Conservation (phyloP, 2,888 invertebrate genomes). For the Ophion slaviceki region DNA sequence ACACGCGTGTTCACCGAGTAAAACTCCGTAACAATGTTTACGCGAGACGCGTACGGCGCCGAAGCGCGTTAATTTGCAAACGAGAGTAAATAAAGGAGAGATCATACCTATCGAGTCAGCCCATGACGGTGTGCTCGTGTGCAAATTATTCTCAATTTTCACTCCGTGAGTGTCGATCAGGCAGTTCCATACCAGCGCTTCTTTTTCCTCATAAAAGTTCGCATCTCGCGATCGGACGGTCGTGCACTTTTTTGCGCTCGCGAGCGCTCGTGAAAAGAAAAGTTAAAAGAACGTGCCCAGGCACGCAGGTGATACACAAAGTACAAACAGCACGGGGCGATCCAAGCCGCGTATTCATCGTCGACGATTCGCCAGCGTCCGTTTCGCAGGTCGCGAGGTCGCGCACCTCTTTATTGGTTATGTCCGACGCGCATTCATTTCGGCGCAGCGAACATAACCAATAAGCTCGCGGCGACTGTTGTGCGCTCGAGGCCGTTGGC, state of each 20-base stretch:
- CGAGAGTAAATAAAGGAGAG: constrained; percentile 1
- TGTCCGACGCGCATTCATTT: neutral
- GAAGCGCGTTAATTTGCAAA: neutral
- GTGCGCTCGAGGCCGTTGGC: constrained; percentile 1
- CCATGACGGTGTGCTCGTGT: constrained; percentile 53
- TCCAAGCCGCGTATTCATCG: constrained; percentile 41
- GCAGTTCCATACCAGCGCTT: constrained; percentile 44
- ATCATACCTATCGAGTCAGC: constrained; percentile 54
- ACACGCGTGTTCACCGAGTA: neutral
- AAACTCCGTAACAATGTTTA: neutral
- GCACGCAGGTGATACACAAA: constrained; percentile 15
- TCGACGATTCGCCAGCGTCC: constrained; percentile 8
- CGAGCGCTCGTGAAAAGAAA: neutral
- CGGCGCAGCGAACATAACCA: constrained; percentile 35
- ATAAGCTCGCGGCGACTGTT: neutral
- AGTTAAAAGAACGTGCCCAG: constrained; percentile 6
- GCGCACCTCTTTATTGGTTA: neutral
- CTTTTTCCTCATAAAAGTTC: constrained; percentile 45
- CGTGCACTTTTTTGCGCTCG: neutral
- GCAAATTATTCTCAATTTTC: constrained; percentile 38
- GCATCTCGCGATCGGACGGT: constrained; percentile 53
- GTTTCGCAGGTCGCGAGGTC: constrained; percentile 12
- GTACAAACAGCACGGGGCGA: constrained; percentile 26
- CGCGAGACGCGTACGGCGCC: neutral
- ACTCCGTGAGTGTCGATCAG: constrained; percentile 22